A percentile compares a stretch with the other conserved stretches of the same genome.
Conservation (phyloP, 2,888 invertebrate species). For the Meteorus cinctellus region DNA sequence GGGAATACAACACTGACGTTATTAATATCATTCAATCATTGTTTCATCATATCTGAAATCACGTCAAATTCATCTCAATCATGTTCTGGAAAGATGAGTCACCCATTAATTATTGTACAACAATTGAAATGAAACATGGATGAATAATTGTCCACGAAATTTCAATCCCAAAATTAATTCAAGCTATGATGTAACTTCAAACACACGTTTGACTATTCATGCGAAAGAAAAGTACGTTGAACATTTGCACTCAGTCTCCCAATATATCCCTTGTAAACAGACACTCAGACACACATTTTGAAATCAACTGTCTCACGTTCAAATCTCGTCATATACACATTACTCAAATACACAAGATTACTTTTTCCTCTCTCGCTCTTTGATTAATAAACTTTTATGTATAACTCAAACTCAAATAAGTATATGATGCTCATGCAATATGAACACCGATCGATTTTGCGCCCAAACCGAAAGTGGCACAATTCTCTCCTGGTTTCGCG, state of each 20-base stretch:
- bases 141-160: neutral
- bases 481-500: constrained; percentile 48
- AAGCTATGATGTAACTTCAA: neutral
- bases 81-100: neutral
- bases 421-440: constrained; percentile 33
- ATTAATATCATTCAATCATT: neutral
- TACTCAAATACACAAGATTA: neutral
- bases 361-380: constrained; percentile 29
- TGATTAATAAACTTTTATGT: constrained; percentile 48
- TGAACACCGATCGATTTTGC: constrained; percentile 63
- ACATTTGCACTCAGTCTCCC: neutral
- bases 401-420: constrained; percentile 28
- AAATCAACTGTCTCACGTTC: neutral
- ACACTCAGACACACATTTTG: neutral
- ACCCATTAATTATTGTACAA: neutral
- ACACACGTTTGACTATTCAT: neutral
- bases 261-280: neutral
- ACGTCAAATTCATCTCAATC: neutral
- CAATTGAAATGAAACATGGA: neutral
- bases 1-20: neutral
- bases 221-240: neutral
- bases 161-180: neutral
- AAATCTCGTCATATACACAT: neutral
- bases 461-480: constrained; percentile 57
- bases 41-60: neutral